These are phyloP conservation scores for Chloroceryle amazona DNA, from an alignment of 2,797 vertebrate genomes.

Conservation along the genomic window DNA sequence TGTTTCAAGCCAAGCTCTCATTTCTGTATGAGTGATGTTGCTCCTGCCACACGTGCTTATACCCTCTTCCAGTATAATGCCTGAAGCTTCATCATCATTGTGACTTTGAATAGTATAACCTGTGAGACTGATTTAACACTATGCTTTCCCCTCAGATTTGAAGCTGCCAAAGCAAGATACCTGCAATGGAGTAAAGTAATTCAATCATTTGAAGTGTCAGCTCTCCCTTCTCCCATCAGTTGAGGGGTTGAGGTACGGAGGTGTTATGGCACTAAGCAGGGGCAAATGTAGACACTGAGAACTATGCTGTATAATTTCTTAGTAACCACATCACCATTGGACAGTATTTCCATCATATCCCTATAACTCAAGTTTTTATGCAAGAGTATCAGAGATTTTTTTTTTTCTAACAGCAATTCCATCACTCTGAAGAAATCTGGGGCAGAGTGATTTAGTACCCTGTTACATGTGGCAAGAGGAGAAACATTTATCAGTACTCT, in stretches of 20 bases:
- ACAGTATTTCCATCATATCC: not conserved
- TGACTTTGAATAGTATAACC: not conserved
- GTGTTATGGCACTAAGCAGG: not conserved
- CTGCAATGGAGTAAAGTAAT: not conserved
- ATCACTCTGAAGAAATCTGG: not conserved
- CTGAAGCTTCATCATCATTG: not conserved
- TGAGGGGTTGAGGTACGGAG: not conserved
- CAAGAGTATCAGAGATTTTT: not conserved
- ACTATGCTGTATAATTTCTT: not conserved
- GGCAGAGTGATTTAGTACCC: not conserved
- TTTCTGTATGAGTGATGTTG: not conserved
- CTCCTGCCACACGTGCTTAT: not conserved
- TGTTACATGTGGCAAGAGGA: not conserved
- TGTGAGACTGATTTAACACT: not conserved
- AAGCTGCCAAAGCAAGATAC: not conserved
- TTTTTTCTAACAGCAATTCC: not conserved
- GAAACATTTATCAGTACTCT: not conserved
- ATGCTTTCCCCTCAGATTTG: not conserved
- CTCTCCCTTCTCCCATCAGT: not conserved
- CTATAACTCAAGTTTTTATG: not conserved
- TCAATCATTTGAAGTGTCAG: not conserved
- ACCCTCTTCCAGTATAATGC: not conserved
- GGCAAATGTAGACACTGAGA: not conserved
- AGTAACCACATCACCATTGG: not conserved
- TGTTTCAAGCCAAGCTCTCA: not conserved